phyloP scores from a whole-genome alignment of 1,140 invertebrate genomes.

The Cylas formicarius region DNA sequence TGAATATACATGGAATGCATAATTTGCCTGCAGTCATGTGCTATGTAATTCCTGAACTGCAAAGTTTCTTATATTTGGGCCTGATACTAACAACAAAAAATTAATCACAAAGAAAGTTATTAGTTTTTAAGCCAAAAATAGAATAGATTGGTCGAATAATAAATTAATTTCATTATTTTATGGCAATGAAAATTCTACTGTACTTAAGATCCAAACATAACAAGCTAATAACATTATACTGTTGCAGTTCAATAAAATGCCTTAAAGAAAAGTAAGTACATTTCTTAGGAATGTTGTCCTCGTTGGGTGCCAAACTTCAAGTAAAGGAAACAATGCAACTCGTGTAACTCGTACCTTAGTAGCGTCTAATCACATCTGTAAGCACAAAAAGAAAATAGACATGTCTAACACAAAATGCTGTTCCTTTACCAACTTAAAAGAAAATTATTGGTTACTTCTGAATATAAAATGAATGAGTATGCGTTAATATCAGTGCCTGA shows the following conservation, averaged over 20 bases:
- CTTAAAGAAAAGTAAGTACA: slow-evolving; percentile 20
- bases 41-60: too few species aligned
- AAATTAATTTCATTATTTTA: too few species aligned
- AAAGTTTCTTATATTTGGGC: too few species aligned
- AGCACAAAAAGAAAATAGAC: slow-evolving; percentile 44
- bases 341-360: slow-evolving; percentile 23
- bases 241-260: neutral
- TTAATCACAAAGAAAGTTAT: too few species aligned
- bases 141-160: too few species aligned
- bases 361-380: slow-evolving; percentile 38
- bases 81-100: too few species aligned
- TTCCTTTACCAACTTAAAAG: neutral
- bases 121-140: too few species aligned
- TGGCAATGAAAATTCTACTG: too few species aligned
- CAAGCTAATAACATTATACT: neutral
- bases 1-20: too few species aligned
- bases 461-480: neutral
- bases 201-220: too few species aligned
- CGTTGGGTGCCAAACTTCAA: slow-evolving; percentile 24
- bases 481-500: neutral
- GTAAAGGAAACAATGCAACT: slow-evolving; percentile 23
- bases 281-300: slow-evolving; percentile 25
- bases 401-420: slow-evolving; percentile 33
- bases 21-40: too few species aligned
- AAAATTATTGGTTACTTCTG: neutral